A percentile compares a stretch with the other conserved stretches of the same genome.
Evolutionary conservation across 2,888 invertebrate species (phyloP).

Genomic region (Drosophila quasianomalipes): DNA sequence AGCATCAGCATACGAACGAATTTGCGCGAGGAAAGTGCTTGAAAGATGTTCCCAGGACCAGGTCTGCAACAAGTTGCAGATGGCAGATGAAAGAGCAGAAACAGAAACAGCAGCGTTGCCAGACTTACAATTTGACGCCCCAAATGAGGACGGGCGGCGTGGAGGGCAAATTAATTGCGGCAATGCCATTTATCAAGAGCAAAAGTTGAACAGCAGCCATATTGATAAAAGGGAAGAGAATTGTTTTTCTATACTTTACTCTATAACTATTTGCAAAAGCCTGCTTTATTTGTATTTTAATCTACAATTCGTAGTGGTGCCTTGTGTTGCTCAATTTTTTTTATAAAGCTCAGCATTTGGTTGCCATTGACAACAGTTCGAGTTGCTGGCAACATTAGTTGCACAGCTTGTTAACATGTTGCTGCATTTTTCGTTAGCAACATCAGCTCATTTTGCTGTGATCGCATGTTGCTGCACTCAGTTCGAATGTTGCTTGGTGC

Average conservation of each 20-base stretch:
- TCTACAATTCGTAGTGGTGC: background rate
- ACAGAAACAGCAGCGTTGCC: background rate
- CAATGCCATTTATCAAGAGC: background rate
- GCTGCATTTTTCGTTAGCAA: background rate
- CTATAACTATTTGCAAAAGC: background rate
- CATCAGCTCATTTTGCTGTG: background rate
- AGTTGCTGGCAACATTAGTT: background rate
- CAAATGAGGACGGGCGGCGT: slow-evolving; percentile 64
- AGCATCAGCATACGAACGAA: slow-evolving; percentile 38
- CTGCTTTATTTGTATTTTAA: background rate
- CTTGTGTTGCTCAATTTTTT: background rate
- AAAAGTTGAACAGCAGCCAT: slow-evolving; percentile 14
- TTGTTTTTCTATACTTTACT: background rate
- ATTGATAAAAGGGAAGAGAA: background rate
- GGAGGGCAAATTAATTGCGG: background rate
- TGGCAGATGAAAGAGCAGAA: background rate
- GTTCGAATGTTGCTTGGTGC: background rate
- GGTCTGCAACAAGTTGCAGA: slow-evolving; percentile 13
- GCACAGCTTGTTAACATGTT: background rate
- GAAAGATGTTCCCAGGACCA: slow-evolving; percentile 30
- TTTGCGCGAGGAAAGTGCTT: slow-evolving; percentile 5
- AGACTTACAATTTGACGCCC: slow-evolving; percentile 32
- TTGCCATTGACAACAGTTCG: background rate
- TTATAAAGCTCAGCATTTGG: background rate
- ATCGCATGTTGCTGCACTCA: background rate